A percentile compares a stretch with the other conserved stretches of the same genome.
phyloP scores from a whole-genome alignment of 2,888 invertebrate species.

The Campaea margaritaria region DNA sequence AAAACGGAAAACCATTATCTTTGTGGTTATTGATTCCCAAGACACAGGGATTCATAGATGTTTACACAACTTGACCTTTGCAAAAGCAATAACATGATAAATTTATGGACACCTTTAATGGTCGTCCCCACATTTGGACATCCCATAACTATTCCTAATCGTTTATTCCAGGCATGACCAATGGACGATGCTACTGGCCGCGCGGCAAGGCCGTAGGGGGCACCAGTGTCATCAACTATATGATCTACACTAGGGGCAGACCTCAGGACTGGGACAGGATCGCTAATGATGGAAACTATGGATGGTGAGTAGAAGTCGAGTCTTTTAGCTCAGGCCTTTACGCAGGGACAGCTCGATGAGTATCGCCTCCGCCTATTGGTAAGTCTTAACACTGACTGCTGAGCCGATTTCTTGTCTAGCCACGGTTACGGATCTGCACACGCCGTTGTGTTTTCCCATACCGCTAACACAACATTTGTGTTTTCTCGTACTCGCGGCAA shows the following conservation, averaged over 20 bases:
- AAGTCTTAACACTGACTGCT: no score
- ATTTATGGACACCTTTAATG: conserved; percentile 11
- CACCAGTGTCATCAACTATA: conserved; percentile 86
- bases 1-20: no score
- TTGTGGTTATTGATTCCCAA: no score
- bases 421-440: no score
- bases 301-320: conserved; percentile 82
- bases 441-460: no score
- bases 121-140: conserved; percentile 8
- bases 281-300: conserved; percentile 88
- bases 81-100: neutral
- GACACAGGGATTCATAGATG: no score
- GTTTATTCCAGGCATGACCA: conserved; percentile 62
- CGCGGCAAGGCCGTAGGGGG: conserved; percentile 86
- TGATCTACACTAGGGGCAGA: conserved; percentile 91
- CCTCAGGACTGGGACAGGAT: conserved; percentile 89
- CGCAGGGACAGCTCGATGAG: no score
- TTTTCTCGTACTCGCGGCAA: no score
- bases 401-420: no score
- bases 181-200: conserved; percentile 76
- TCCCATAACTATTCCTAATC: conserved; percentile 2
- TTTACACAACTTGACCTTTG: conserved; percentile 1
- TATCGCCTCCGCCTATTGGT: no score
- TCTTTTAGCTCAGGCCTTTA: no score
- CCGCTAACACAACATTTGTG: no score